Evolutionary conservation across 2,888 invertebrate species (phyloP), one percentile per base, ranked within the genome.

Genomic region (Hybos culiciformis): DNA sequence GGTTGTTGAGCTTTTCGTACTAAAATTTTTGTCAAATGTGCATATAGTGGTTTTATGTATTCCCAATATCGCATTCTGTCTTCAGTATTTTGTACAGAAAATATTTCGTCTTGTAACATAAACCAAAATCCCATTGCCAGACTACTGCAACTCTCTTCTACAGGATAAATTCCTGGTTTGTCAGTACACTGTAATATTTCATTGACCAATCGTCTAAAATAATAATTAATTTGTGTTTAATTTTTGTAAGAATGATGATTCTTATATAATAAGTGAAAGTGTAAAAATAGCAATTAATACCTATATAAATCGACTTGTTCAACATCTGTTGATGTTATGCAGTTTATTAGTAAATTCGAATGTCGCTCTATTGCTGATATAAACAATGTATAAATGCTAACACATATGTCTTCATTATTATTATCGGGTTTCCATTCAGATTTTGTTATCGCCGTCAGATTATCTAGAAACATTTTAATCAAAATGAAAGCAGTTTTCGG

Each of bases 121-220:
- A 87, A 93, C 93, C 93, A 93, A 63, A 92, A 88, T 4, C 85
- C 83, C 66, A 92, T 82, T 0, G 88, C 77, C 49, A 90, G 73
- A 46, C 80, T 83, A 58, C 91, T 92, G 48, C 84, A 78, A 0
- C 78, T 81, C 66, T 93, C 94, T 56, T 93, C 86, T 4, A 83
- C 72, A 0, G 92, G 92, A 68, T 86, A 93, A 50, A 82, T 75
- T 0, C 92, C 92, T 3, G 67, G 77, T 48, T 80, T 76, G 47
- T 80, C 80, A 34, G 87, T 84, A 56, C 88, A 88, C 43, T 79
- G 75, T 41, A 93, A 66, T 47, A 91, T 70, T 43, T 85, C 71
- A 47, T 79, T 74, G 1, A 92, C 72, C 34, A 90, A 60, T 44
- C 75, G 70, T 32, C 57, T n/a, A n/a, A n/a, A n/a, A n/a, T n/a